These are phyloP conservation scores for Tachina lurida DNA, from an alignment of 2,888 invertebrate genomes.

Conservation along the genomic window DNA sequence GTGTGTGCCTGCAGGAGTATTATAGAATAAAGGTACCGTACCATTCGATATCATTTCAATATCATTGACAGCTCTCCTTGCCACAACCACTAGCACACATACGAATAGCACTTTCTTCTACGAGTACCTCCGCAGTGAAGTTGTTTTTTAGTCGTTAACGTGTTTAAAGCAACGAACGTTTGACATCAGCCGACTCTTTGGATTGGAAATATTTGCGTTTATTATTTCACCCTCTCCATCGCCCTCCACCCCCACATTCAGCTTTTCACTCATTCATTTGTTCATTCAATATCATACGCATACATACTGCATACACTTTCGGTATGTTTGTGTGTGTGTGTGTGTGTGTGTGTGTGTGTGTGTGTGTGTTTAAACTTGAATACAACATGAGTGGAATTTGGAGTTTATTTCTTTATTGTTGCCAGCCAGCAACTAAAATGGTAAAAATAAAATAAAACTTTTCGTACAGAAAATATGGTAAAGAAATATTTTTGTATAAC, in stretches of 20 bases:
- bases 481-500: neutral
- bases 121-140: slow-evolving; percentile 21
- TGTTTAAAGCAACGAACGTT: slow-evolving; percentile 39
- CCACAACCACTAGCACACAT: slow-evolving; percentile 33
- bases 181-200: slow-evolving; percentile 41
- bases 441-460: slow-evolving; percentile 37
- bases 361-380: slow-evolving; percentile 17
- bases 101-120: slow-evolving; percentile 5
- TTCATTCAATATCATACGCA: slow-evolving; percentile 12
- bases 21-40: slow-evolving; percentile 30
- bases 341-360: slow-evolving; percentile 1
- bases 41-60: slow-evolving; percentile 53
- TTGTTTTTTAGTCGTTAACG: slow-evolving; percentile 30
- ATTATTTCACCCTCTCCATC: neutral
- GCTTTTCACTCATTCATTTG: slow-evolving; percentile 16
- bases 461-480: slow-evolving; percentile 7
- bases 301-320: slow-evolving; percentile 8
- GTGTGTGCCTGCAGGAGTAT: neutral
- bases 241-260: neutral
- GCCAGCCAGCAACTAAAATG: neutral
- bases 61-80: slow-evolving; percentile 34
- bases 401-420: slow-evolving; percentile 11
- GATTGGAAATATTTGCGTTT: neutral
- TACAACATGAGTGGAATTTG: slow-evolving; percentile 45
- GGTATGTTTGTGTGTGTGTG: neutral